Evolutionary conservation across 2,888 invertebrate genomes (phyloP).

Genomic region (Dasypolia templi): DNA sequence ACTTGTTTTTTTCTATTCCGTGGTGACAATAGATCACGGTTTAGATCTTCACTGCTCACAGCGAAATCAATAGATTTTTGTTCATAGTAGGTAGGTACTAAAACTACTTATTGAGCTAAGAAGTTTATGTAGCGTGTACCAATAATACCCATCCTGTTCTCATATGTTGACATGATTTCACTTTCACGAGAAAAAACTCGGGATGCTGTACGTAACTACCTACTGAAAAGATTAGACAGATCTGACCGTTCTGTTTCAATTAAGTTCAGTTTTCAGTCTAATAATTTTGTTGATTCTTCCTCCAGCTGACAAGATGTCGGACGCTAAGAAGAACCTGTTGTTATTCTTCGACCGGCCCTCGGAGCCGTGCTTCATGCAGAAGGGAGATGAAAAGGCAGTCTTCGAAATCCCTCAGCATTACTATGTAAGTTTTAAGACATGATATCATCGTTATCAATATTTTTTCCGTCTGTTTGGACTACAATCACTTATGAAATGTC

Average conservation of each 20-base stretch:
- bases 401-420: constrained; percentile 92
- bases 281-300: neutral
- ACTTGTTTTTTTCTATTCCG: no score
- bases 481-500: neutral
- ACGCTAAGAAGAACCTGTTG: constrained; percentile 89
- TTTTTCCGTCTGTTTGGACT: neutral
- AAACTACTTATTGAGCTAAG: neutral
- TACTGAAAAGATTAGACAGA: neutral
- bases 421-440: constrained; percentile 84
- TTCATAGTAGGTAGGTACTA: neutral
- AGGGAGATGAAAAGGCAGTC: constrained; percentile 91
- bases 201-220: neutral
- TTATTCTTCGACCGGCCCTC: constrained; percentile 94
- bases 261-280: neutral
- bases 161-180: no score
- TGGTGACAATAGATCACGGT: neutral
- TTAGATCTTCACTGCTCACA: neutral
- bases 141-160: neutral
- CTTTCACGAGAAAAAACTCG: neutral
- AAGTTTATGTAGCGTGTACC: neutral
- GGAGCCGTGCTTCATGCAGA: constrained; percentile 94
- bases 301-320: constrained; percentile 76
- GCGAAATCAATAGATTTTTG: neutral
- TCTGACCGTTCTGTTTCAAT: neutral
- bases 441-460: no score